These are phyloP conservation scores for Notolabrus celidotus DNA, from an alignment of 2,797 vertebrate species.

Conservation along the genomic window DNA sequence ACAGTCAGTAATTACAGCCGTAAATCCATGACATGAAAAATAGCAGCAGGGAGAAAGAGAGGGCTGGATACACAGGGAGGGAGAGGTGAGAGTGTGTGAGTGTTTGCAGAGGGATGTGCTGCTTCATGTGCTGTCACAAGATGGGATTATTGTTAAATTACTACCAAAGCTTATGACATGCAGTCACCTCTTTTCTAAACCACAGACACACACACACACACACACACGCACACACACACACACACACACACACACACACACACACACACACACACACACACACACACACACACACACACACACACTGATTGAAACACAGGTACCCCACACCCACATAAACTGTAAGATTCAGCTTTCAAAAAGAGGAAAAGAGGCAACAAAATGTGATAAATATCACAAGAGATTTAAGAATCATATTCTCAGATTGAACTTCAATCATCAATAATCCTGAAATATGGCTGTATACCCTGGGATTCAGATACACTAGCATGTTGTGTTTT, in stretches of 20 bases:
- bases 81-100: conserved; percentile 43
- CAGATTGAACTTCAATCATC: no score
- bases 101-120: conserved; percentile 56
- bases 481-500: no score
- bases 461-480: no score
- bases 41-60: conserved; percentile 19
- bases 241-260: no score
- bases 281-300: conserved; percentile 7
- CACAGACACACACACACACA: conserved; percentile 18
- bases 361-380: no score
- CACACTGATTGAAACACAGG: conserved; percentile 33
- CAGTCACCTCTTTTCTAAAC: conserved; percentile 10
- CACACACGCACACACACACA: conserved; percentile 12
- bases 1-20: conserved; percentile 43
- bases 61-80: conserved; percentile 23
- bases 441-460: no score
- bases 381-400: no score
- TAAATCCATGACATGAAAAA: conserved; percentile 37
- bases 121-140: conserved; percentile 24
- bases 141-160: conserved; percentile 25
- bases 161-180: conserved; percentile 37
- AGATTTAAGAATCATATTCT: no score
- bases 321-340: conserved; percentile 30
- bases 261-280: conserved; percentile 18
- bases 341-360: neutral